These are phyloP conservation scores for Cerastis rubricosa DNA, from an alignment of 2,888 invertebrate genomes.

Conservation along the genomic window DNA sequence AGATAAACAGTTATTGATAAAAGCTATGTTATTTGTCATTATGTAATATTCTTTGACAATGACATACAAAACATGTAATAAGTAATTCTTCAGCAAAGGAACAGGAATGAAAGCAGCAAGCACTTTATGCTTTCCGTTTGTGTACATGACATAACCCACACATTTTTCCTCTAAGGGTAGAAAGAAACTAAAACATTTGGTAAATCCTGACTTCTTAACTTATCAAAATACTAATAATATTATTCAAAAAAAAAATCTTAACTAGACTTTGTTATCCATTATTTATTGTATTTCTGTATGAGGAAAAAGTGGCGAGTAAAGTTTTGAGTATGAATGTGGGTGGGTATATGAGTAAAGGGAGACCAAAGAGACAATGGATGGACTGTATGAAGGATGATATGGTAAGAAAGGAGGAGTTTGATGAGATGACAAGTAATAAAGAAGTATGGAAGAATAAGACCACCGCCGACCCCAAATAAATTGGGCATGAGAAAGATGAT, in stretches of 20 bases:
- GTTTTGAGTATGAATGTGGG: too few species aligned
- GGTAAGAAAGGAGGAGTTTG: too few species aligned
- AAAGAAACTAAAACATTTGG: neutral
- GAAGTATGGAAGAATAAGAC: too few species aligned
- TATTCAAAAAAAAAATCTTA: neutral
- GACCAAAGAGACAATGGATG: too few species aligned
- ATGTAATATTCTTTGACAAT: neutral
- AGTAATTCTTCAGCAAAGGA: neutral
- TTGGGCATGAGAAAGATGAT: too few species aligned
- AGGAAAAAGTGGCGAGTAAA: too few species aligned
- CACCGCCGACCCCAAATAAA: too few species aligned
- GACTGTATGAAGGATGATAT: too few species aligned
- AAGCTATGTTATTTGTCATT: slow-evolving; percentile 9
- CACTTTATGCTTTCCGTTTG: too few species aligned
- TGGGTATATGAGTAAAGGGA: too few species aligned
- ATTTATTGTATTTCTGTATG: neutral
- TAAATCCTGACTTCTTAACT: neutral
- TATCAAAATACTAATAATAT: neutral
- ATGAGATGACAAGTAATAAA: too few species aligned
- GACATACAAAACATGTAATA: neutral
- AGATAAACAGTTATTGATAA: slow-evolving; percentile 42
- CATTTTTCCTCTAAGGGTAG: neutral
- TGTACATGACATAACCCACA: too few species aligned
- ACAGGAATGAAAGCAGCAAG: neutral
- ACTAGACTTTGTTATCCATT: neutral